Percentiles rank a stretch among this genome's conserved stretches.
Evolutionary conservation across 2,888 invertebrate genomes (phyloP).

Genomic region (Hyposoter didymator): DNA sequence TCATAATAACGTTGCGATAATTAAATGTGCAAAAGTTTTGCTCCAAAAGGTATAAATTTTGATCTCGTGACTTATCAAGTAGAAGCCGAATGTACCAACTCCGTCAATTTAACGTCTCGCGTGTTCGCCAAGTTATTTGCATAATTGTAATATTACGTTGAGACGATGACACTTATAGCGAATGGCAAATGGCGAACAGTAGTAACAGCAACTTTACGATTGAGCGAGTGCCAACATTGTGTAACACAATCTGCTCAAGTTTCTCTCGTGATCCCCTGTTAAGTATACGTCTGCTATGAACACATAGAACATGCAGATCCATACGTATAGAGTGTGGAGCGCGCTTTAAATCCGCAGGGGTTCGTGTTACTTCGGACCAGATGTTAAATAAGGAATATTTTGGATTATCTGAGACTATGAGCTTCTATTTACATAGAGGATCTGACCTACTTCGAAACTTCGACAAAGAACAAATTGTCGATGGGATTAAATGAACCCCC

Average conservation of each 20-base stretch:
- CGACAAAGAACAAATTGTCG: neutral
- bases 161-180: conserved; percentile 52
- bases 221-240: conserved; percentile 64
- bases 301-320: neutral
- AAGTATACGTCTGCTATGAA: conserved; percentile 23
- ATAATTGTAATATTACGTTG: conserved; percentile 62
- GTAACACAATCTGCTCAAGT: conserved; percentile 66
- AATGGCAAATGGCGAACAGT: conserved; percentile 26
- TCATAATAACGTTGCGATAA: neutral
- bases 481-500: neutral
- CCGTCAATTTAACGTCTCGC: conserved; percentile 32
- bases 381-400: conserved; percentile 6
- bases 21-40: neutral
- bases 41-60: conserved; percentile 17
- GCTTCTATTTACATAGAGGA: neutral
- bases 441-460: neutral
- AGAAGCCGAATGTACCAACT: conserved; percentile 20
- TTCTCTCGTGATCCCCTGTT: conserved; percentile 48
- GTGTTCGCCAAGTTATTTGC: conserved; percentile 50
- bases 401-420: neutral
- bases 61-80: conserved; percentile 45
- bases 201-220: conserved; percentile 50
- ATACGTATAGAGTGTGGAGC: conserved; percentile 2
- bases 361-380: conserved; percentile 11
- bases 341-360: conserved; percentile 1